Evolutionary conservation across 2,113 vertebrate species (phyloP).

Genomic region (Pampusana beccarii): DNA sequence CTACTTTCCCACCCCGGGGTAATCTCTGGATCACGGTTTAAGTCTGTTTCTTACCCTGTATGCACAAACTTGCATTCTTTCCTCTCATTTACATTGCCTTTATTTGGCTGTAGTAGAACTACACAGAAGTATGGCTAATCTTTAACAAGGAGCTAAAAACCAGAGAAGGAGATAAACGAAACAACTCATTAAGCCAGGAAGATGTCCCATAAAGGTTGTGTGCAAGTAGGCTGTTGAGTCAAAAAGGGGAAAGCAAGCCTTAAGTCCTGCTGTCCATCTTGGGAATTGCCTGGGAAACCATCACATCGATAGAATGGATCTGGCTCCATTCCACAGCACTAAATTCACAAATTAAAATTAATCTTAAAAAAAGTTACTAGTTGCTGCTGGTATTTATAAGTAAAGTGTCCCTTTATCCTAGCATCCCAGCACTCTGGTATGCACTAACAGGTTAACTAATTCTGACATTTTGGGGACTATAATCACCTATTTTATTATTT

Average conservation of each 20-base stretch:
- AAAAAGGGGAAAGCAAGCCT: neutral
- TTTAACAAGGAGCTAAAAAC: neutral
- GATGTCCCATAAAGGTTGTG: neutral
- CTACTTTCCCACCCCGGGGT: conserved; percentile 4
- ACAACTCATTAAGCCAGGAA: neutral
- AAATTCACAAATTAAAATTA: neutral
- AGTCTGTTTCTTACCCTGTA: neutral
- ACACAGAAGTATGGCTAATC: neutral
- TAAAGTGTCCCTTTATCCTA: neutral
- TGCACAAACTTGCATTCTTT: conserved; percentile 10
- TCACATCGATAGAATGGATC: neutral
- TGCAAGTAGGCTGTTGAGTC: neutral
- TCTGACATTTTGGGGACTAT: neutral
- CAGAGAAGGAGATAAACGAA: neutral
- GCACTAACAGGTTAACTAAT: neutral
- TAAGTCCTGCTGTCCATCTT: neutral
- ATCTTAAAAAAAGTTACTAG: neutral
- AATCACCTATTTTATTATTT: neutral
- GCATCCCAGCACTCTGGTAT: neutral
- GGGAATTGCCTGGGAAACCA: neutral
- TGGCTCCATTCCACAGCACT: neutral
- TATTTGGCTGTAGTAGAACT: neutral
- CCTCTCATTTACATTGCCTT: neutral
- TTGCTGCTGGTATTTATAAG: neutral
- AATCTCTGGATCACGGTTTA: neutral